A percentile compares a stretch with the other conserved stretches of the same genome.
Conservation (phyloP, 2,888 invertebrate genomes). For the Hypselothyrea guttata region DNA sequence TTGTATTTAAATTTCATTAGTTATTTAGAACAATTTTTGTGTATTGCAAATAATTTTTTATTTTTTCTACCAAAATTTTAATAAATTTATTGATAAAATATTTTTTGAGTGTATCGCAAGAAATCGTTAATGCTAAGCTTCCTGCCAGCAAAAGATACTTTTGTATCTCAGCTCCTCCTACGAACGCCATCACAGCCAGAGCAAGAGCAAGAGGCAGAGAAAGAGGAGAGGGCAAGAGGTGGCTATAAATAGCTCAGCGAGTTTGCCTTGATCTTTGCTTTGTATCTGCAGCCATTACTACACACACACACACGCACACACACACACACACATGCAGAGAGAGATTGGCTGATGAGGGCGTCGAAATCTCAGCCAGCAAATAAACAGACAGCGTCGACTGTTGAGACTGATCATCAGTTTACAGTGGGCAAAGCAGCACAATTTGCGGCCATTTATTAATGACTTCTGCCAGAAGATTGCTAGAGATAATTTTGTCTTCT, state of each 20-base stretch:
- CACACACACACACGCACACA: constrained; percentile 26
- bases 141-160: constrained; percentile 35
- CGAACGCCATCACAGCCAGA: constrained; percentile 19
- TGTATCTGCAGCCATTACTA: constrained; percentile 50
- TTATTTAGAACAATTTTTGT: no score
- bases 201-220: constrained; percentile 1
- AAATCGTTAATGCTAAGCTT: background rate
- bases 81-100: no score
- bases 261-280: constrained; percentile 53
- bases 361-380: constrained; percentile 60
- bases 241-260: constrained; percentile 54
- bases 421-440: no score
- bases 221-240: constrained; percentile 33
- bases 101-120: no score
- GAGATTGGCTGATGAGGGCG: constrained; percentile 51
- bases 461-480: no score
- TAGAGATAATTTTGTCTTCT: no score
- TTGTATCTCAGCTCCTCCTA: constrained; percentile 39
- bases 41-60: no score
- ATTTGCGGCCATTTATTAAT: no score
- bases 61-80: no score
- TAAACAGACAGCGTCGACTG: constrained; percentile 35
- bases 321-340: background rate
- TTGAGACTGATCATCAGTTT: constrained; percentile 28
- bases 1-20: no score